Base-by-base conservation (phyloP, 1,140 invertebrate genomes). In the Neodiprion virginianus region DNA sequence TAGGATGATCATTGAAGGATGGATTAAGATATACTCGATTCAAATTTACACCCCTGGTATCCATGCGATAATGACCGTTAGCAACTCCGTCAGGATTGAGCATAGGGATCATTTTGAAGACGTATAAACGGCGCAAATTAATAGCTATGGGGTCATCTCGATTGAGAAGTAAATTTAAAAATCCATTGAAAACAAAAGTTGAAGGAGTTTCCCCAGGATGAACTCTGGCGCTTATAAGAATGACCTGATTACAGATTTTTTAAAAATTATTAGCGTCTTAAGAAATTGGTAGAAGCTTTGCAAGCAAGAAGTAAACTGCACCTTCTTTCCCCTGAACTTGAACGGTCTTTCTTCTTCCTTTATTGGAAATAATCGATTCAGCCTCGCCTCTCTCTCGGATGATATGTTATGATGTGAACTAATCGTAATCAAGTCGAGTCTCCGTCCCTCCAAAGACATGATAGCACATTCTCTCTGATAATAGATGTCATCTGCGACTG, bases 181-280 rank as follows among this genome's bases (percentile, higher is more conserved):
- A 93, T 17, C 97, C 97, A 87, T 97, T 97, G 88, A 98, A 93
- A 14, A 98, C 96, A 90, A 97, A 98, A 85, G 95, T 97, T 8
- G 96, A 95, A 72, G 97, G 97, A 21, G 96, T 97, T 89, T 99
- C 97, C 14, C 97, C 97, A 28, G 94, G 97, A 90, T 98, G 97
- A 69, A 98, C 97, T 79, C 97, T 90, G 7, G 96, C 95, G 74
- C 95, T 96, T 77, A 99, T 88, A 85, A 99, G 96, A 72, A 97
- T 92, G 1, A 96, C 89, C 93, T 94, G 81, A 23, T 84, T 83
- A 72, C 69, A 69, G 28, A 40, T 40, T 40, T 40, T 40, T 40
- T 48, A 67, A 66, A 79, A 69, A 79, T 75, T 71, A 73, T 70
- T 67, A 67, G 53, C 49, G 48, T 73, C 11, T 28, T 10, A 40